phyloP scores from a whole-genome alignment of 1,140 invertebrate genomes.

The Geopemphigus sp. region DNA sequence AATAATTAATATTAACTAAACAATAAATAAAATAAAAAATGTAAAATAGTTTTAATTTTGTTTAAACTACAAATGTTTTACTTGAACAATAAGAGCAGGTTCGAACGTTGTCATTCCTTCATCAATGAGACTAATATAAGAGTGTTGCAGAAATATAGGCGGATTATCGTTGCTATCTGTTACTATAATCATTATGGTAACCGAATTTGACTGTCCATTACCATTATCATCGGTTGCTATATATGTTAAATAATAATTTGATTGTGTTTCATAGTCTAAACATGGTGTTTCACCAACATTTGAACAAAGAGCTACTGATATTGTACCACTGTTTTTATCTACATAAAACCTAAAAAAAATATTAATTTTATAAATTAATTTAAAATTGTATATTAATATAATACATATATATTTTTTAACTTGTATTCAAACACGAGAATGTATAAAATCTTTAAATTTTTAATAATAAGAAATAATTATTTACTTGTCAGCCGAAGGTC shows the following conservation, averaged over 20 bases:
- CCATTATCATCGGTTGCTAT: conserved; percentile 85
- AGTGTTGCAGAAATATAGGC: conserved; percentile 69
- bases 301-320: conserved; percentile 77
- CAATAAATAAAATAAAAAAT: too few relatives aligned
- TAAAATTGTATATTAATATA: background rate
- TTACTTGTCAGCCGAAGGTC: conserved; percentile 45
- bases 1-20: background rate
- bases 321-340: conserved; percentile 74
- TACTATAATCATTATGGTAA: conserved; percentile 75
- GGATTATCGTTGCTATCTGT: conserved; percentile 84
- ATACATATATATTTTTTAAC: background rate
- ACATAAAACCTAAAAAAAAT: conserved; percentile 66
- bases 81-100: conserved; percentile 58
- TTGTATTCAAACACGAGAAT: background rate
- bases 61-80: conserved; percentile 33
- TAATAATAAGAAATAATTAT: background rate
- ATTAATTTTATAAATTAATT: background rate
- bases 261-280: conserved; percentile 82
- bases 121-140: conserved; percentile 77
- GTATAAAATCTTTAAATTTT: background rate
- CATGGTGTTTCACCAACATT: conserved; percentile 66
- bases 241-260: conserved; percentile 80
- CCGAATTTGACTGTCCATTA: conserved; percentile 69
- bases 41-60: background rate
- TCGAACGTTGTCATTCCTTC: conserved; percentile 81